These are phyloP conservation scores for Helostoma temminkii DNA, from an alignment of 2,797 vertebrate species.

Conservation along the genomic window DNA sequence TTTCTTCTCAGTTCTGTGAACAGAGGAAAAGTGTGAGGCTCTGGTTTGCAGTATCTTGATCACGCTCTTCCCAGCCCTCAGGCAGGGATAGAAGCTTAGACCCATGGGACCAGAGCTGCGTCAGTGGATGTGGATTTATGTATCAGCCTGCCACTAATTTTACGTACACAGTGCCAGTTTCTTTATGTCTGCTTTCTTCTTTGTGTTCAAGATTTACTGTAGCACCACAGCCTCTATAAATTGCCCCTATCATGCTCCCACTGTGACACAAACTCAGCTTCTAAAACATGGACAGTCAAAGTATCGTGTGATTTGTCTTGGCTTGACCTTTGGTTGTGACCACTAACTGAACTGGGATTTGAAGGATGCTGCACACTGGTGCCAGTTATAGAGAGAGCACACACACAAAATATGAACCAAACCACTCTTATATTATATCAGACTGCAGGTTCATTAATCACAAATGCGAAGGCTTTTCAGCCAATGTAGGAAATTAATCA, in stretches of 20 bases:
- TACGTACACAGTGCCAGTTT: constrained; percentile 31
- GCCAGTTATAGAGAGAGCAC: constrained; percentile 10
- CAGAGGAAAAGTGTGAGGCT: constrained; percentile 49
- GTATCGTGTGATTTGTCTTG: constrained; percentile 37
- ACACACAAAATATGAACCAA: constrained; percentile 37
- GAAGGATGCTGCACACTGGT: constrained; percentile 38
- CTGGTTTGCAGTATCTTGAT: constrained; percentile 52
- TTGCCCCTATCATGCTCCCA: constrained; percentile 6
- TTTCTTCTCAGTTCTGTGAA: constrained; percentile 26
- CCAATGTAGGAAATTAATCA: constrained; percentile 76
- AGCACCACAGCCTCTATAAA: constrained; percentile 1
- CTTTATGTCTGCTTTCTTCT: constrained; percentile 33
- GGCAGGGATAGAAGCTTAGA: constrained; percentile 63
- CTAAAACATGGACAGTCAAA: constrained; percentile 18
- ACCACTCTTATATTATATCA: constrained; percentile 56
- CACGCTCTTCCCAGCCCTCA: constrained; percentile 57
- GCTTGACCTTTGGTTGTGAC: constrained; percentile 52
- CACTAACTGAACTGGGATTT: constrained; percentile 47
- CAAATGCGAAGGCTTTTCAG: constrained; percentile 62
- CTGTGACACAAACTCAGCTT: constrained; percentile 5
- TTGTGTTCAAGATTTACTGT: constrained; percentile 50
- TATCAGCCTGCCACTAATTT: constrained; percentile 54
- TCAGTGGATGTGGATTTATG: constrained; percentile 52
- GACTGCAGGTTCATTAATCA: constrained; percentile 76
- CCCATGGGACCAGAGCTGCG: constrained; percentile 53